Percentiles rank a stretch among this genome's conserved stretches.
Evolutionary conservation across 1,140 invertebrate species (phyloP).

Genomic region (Saccostrea echinata): DNA sequence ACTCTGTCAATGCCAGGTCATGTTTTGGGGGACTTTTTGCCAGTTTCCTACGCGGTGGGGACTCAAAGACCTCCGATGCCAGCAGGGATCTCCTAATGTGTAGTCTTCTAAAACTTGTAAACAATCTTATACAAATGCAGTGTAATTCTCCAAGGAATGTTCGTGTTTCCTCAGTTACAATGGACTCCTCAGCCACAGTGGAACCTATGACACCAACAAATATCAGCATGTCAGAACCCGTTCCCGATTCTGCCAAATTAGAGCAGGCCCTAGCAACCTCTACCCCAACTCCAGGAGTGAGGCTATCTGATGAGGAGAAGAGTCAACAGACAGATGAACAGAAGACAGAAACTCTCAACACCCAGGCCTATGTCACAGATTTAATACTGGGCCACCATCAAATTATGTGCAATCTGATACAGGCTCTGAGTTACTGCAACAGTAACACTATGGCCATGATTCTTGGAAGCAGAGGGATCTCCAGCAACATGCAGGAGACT

Average conservation of each 20-base stretch:
- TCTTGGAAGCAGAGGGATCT: conserved; percentile 72
- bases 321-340: conserved; percentile 71
- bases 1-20: conserved; percentile 78
- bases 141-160: conserved; percentile 48
- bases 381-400: conserved; percentile 77
- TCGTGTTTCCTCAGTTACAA: conserved; percentile 42
- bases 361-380: conserved; percentile 70
- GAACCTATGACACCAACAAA: conserved; percentile 53
- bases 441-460: conserved; percentile 81
- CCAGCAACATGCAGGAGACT: conserved; percentile 70
- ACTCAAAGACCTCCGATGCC: conserved; percentile 83
- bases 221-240: conserved; percentile 62
- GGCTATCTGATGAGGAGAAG: conserved; percentile 75
- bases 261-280: conserved; percentile 66
- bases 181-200: conserved; percentile 45
- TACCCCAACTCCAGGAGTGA: conserved; percentile 51
- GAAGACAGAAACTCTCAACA: conserved; percentile 62
- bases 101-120: conserved; percentile 85
- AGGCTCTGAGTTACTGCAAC: conserved; percentile 83
- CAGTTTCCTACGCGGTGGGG: conserved; percentile 84
- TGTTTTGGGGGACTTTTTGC: conserved; percentile 85
- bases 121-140: conserved; percentile 86
- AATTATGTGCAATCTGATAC: conserved; percentile 90
- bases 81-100: conserved; percentile 86
- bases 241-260: conserved; percentile 69